Base-by-base conservation (phyloP, 2,888 invertebrate species). In the Chrysomela aeneicollis region DNA sequence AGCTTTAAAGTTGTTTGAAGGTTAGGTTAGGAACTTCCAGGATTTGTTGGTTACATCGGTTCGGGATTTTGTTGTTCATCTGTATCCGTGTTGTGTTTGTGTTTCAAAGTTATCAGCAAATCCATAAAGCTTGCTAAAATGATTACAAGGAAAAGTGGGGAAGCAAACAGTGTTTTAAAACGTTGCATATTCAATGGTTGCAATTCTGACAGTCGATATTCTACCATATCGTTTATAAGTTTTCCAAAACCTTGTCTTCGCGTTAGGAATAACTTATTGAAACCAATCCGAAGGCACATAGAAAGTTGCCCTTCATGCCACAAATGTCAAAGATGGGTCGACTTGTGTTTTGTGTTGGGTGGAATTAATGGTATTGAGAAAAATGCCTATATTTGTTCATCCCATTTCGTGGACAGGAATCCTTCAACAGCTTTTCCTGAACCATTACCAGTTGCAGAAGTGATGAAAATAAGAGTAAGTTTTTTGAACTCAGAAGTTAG, bases 381-480 rank as follows among this genome's bases (percentile, higher is more conserved):
- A 55, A 22, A 55, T 42, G 21, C 42, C 5, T 55, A 42, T 42
- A 12, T 55, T 55, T 55, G 55, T 21, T 6, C 22, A 0, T 37
- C 22, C 10, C 55, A 55, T 21, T 55, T 55, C 18, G 42, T 55
- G 15, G 55, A 55, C 10, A 55, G 55, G 0, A 19, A 55, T n/a
- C 55, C 55, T 55, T 55, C 55, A 22, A 17, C 19, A 26, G 22
- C 9, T 8, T 55, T 42, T 55, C 55, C 55, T 22, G 55, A 55
- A 22, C 55, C 55, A 55, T 21, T 55, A 26, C 55, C 55, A 55
- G 55, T 18, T 1, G 21, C 19, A 5, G 21, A 55, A 55, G 55
- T 55, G 19, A 22, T 55, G 3, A 55, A 42, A 55, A 55, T 55
- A 55, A 21, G 55, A 22, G 55, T 55, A 55, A n/a, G 55, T 21